phyloP scores from a whole-genome alignment of 2,797 vertebrate species.

The Enteromius anoplus region DNA sequence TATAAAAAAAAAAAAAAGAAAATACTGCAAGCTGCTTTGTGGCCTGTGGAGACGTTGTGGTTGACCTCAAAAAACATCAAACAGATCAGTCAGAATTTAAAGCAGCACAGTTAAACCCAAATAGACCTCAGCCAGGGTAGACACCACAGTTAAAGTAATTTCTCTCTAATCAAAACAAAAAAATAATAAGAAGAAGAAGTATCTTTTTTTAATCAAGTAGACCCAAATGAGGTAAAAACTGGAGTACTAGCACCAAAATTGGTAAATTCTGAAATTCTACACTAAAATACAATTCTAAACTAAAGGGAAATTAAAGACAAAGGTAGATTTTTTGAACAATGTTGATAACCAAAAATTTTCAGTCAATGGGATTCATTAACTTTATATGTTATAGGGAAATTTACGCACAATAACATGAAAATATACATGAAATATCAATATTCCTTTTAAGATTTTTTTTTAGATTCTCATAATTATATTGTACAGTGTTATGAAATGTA shows the following conservation, averaged over 20 bases:
- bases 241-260: background rate
- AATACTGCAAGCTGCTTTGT: slow-evolving; percentile 14
- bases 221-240: background rate
- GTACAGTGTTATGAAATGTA: background rate
- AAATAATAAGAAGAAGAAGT: background rate
- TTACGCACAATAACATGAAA: background rate
- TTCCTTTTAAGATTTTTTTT: background rate
- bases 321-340: background rate
- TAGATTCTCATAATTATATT: background rate
- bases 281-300: background rate
- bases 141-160: background rate
- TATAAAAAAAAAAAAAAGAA: background rate
- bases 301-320: background rate
- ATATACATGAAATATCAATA: background rate
- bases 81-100: background rate
- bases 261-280: background rate
- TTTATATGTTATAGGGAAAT: background rate
- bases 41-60: background rate
- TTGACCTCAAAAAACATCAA: slow-evolving; percentile 27
- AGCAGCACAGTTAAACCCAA: background rate
- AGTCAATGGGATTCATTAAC: background rate
- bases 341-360: background rate
- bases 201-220: background rate
- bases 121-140: background rate
- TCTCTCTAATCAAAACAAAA: background rate